Conservation (phyloP, 2,888 invertebrate genomes). For the Tenthredo livida region DNA sequence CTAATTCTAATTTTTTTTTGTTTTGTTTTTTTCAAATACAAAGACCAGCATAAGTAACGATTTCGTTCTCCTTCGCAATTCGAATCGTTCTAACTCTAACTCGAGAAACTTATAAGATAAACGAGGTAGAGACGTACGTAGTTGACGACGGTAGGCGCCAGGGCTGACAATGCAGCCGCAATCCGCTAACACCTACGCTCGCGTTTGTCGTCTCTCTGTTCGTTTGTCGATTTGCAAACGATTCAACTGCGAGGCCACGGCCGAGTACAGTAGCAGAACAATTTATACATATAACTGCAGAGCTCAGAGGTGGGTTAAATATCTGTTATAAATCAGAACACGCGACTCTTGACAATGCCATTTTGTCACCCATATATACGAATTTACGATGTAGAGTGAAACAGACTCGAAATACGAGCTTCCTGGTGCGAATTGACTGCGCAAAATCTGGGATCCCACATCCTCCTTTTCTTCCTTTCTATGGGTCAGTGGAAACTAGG, state of each 20-base stretch:
- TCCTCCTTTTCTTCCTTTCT: not conserved
- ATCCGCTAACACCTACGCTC: constrained; percentile 27
- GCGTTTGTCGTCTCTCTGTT: not conserved
- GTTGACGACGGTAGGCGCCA: constrained; percentile 45
- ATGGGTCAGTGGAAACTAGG: constrained; percentile 37
- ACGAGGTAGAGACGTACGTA: constrained; percentile 24
- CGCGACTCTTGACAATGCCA: not conserved
- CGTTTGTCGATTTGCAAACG: constrained; percentile 46
- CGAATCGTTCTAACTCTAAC: not conserved
- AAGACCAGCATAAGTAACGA: not conserved
- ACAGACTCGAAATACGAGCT: not conserved
- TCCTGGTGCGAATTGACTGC: not conserved
- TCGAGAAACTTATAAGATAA: not conserved
- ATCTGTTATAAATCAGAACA: not conserved
- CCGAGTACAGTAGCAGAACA: not conserved
- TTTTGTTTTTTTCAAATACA: not conserved
- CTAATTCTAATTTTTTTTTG: not conserved
- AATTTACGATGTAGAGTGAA: constrained; percentile 7
- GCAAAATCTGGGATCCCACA: not conserved
- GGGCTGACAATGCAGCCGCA: constrained; percentile 40
- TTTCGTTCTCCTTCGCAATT: not conserved
- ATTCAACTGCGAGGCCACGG: constrained; percentile 25
- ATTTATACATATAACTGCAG: not conserved
- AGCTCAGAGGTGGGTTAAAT: not conserved
- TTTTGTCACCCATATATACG: constrained; percentile 35